These are phyloP conservation scores for Apotomis turbidana DNA, from an alignment of 2,888 invertebrate species.

Conservation along the genomic window DNA sequence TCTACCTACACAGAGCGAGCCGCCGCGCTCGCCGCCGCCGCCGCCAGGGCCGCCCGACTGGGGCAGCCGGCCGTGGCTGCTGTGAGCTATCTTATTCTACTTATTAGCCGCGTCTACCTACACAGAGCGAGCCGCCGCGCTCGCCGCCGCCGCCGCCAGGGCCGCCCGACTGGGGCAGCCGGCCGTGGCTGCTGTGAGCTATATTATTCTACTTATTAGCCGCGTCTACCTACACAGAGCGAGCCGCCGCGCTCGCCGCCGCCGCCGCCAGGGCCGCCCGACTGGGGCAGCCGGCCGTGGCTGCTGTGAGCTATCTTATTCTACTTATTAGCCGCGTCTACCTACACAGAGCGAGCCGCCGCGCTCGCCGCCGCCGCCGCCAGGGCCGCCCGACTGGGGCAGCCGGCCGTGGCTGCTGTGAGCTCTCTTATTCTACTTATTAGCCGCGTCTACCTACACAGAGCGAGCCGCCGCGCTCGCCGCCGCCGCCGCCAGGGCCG, in stretches of 20 bases:
- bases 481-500: background rate
- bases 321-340: too few species aligned
- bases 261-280: conserved; percentile 62
- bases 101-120: too few species aligned
- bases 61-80: too few species aligned
- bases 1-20: too few species aligned
- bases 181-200: conserved; percentile 58
- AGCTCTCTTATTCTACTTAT: conserved; percentile 44
- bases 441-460: too few species aligned
- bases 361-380: conserved; percentile 57
- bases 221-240: background rate
- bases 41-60: too few species aligned
- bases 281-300: conserved; percentile 62
- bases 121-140: too few species aligned
- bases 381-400: conserved; percentile 60
- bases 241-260: conserved; percentile 56
- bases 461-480: background rate
- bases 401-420: conserved; percentile 69
- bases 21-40: too few species aligned
- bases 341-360: conserved; percentile 45
- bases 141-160: background rate
- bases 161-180: background rate
- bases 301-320: conserved; percentile 63
- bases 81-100: too few species aligned
- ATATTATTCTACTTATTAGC: conserved; percentile 25